Conservation (phyloP, 2,888 invertebrate species). For the Nemurella pictetii region DNA sequence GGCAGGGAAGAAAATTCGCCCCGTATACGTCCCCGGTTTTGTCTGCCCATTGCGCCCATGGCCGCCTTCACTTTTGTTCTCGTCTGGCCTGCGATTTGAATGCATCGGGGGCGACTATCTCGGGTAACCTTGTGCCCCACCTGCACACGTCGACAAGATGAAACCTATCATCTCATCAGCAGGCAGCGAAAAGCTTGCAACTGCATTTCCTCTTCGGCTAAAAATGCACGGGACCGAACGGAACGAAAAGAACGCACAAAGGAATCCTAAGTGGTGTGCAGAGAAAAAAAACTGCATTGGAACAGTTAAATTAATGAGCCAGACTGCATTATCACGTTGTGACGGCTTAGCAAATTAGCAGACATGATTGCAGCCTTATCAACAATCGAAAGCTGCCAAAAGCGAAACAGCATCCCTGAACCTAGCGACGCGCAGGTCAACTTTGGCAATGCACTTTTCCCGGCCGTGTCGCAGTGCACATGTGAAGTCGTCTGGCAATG, state of each 20-base stretch:
- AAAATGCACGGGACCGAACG: not conserved
- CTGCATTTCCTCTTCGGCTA: not conserved
- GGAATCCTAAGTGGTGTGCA: not conserved
- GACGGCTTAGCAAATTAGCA: not conserved
- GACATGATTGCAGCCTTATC: too few species aligned
- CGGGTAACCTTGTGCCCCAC: too few species aligned
- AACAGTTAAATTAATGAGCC: not conserved
- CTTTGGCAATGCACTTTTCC: not conserved
- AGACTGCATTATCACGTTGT: not conserved
- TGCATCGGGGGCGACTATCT: not conserved
- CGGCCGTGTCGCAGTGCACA: not conserved
- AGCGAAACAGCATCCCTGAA: not conserved
- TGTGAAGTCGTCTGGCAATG: not conserved
- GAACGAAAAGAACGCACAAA: not conserved
- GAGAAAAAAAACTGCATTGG: not conserved
- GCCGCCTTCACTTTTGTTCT: too few species aligned
- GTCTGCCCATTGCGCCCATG: too few species aligned
- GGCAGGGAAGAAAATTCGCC: too few species aligned
- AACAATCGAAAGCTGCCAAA: not conserved
- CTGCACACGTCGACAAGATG: too few species aligned
- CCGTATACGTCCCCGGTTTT: too few species aligned
- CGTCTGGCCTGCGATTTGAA: too few species aligned
- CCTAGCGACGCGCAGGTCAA: not conserved
- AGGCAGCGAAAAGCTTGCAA: not conserved
- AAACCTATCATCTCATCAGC: not conserved